Evolutionary conservation across 1,140 invertebrate genomes (phyloP).

Genomic region (Drosophila athabasca): DNA sequence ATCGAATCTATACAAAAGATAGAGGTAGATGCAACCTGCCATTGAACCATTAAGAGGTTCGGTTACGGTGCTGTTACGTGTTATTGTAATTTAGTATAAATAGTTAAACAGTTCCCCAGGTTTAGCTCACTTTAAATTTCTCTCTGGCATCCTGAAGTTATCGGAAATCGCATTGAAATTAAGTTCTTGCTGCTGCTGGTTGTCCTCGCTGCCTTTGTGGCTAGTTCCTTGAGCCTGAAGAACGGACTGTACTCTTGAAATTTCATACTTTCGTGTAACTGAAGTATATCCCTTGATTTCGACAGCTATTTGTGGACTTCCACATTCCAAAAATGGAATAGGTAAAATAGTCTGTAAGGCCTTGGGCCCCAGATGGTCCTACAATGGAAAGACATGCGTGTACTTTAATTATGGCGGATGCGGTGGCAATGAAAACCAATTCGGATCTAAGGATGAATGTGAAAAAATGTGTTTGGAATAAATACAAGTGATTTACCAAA

Average conservation of each 20-base stretch:
- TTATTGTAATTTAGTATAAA: conserved; percentile 16
- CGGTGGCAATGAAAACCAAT: conserved; percentile 94
- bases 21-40: neutral
- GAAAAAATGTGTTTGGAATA: conserved; percentile 4
- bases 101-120: too few species aligned
- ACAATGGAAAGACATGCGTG: conserved; percentile 89
- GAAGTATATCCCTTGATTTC: neutral
- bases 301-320: conserved; percentile 29
- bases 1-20: too few species aligned
- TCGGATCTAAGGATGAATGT: conserved; percentile 75
- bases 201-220: conserved; percentile 16
- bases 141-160: neutral
- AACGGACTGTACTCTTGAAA: neutral
- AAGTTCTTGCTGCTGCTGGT: conserved; percentile 34
- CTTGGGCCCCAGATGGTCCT: conserved; percentile 83
- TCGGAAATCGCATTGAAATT: conserved; percentile 9
- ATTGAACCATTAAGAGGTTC: conserved; percentile 7
- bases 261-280: neutral
- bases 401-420: conserved; percentile 92
- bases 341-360: conserved; percentile 24
- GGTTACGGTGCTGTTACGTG: too few species aligned
- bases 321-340: conserved; percentile 19
- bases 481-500: neutral
- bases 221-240: too few species aligned
- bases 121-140: neutral